Evolutionary conservation across 2,113 vertebrate species (phyloP), one percentile per base, ranked within the genome.

Genomic region (Scytalopus superciliaris): DNA sequence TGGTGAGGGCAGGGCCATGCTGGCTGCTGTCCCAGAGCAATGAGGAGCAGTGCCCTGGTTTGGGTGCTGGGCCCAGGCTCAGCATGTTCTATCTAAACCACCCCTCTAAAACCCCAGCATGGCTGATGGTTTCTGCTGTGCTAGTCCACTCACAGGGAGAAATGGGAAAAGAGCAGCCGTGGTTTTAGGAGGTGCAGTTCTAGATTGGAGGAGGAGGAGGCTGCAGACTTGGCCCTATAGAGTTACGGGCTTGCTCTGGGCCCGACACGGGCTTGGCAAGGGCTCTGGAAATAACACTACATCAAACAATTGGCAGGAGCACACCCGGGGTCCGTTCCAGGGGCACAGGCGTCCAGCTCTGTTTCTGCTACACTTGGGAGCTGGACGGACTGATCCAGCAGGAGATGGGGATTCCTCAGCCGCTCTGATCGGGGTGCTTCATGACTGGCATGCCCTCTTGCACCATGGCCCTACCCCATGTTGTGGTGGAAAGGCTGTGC

Each of bases 271-370:
- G 87, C 89, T 97, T 97, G 97, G 97, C 97, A 93, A 72, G 30
- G 85, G 27, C 91, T 96, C 91, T 97, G 97, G 97, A 97, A 97
- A 97, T 93, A 97, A 96, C 96, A 97, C 94, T 96, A 97, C 97
- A 97, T 97, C 97, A 97, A 97, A 97, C 94, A 97, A 72, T 97
- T 97, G 97, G 97, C 96, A 85, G 82, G 90, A 95, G 47, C 3
- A 2, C 78, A 82, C 81, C 59, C 42, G 8, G 74, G 77, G 90
- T 93, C 95, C 0, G 3, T 96, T 97, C 97, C 95, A 97, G 89
- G 93, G 96, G 93, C 96, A 96, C 1, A 72, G 89, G 88, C 60
- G 70, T 97, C 93, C 94, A 94, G 87, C 74, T 81, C 82, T 42
- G 14, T 87, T 92, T 96, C 96, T 96, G 88, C 84, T 95, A 68